A percentile compares a stretch with the other conserved stretches of the same genome.
Conservation (phyloP, 2,888 invertebrate species). For the Caenorhabditis imperialis region DNA sequence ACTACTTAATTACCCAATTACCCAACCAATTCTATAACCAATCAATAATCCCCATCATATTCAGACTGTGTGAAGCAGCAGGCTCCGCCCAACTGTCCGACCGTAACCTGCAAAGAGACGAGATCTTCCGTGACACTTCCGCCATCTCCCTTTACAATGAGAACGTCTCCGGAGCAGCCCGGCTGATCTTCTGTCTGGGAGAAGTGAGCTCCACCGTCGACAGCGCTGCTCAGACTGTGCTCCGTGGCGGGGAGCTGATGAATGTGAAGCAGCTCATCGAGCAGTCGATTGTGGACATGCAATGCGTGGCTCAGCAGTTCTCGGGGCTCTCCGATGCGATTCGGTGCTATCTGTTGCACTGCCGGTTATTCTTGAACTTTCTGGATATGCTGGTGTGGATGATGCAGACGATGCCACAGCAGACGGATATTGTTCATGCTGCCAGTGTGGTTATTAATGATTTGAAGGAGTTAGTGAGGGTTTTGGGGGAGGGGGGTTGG, state of each 20-base stretch:
- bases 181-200: slow-evolving; percentile 55
- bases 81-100: slow-evolving; percentile 15
- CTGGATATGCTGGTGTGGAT: slow-evolving; percentile 38
- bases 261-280: slow-evolving; percentile 29
- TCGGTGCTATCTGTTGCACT: slow-evolving; percentile 34
- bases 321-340: slow-evolving; percentile 23
- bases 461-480: neutral
- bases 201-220: slow-evolving; percentile 45
- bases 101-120: slow-evolving; percentile 45
- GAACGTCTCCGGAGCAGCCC: slow-evolving; percentile 60
- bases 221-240: slow-evolving; percentile 29
- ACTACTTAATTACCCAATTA: too few relatives aligned
- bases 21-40: too few relatives aligned
- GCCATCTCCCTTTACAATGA: slow-evolving; percentile 61
- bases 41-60: too few relatives aligned
- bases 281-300: slow-evolving; percentile 27
- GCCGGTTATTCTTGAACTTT: slow-evolving; percentile 26
- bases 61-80: slow-evolving; percentile 32
- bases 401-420: slow-evolving; percentile 13
- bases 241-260: slow-evolving; percentile 47
- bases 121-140: slow-evolving; percentile 50
- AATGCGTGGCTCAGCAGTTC: slow-evolving; percentile 41
- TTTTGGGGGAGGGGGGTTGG: too few relatives aligned
- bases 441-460: slow-evolving; percentile 6
- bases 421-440: slow-evolving; percentile 10